Evolutionary conservation across 2,888 invertebrate species (phyloP).

Genomic region (Flexamia atlantica): DNA sequence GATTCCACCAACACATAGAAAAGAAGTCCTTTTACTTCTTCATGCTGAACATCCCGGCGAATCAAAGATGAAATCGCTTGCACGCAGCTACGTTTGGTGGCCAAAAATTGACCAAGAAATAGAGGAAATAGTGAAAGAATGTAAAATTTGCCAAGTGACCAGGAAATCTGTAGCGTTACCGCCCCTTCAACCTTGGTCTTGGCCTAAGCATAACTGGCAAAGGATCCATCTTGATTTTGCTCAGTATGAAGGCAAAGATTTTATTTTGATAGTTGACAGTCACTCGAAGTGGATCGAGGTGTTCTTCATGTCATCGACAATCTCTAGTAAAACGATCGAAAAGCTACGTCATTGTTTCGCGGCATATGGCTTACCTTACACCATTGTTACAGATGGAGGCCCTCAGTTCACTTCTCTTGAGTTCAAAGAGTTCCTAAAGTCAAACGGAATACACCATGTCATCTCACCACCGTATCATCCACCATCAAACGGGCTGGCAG

Average conservation of each 20-base stretch:
- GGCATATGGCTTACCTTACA: slow-evolving; percentile 12
- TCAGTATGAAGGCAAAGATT: slow-evolving; percentile 45
- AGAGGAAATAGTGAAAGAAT: slow-evolving; percentile 57
- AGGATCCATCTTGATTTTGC: slow-evolving; percentile 45
- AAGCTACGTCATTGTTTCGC: slow-evolving; percentile 26
- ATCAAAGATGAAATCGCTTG: slow-evolving; percentile 20
- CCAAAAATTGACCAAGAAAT: slow-evolving; percentile 46
- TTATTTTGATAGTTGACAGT: slow-evolving; percentile 59
- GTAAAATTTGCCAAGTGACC: slow-evolving; percentile 65
- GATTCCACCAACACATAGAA: slow-evolving; percentile 3
- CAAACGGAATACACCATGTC: slow-evolving; percentile 38
- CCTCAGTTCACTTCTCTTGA: slow-evolving; percentile 45
- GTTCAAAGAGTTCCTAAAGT: slow-evolving; percentile 43
- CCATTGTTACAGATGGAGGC: slow-evolving; percentile 40
- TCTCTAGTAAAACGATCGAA: slow-evolving; percentile 19
- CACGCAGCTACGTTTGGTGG: slow-evolving; percentile 58
- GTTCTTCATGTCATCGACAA: slow-evolving; percentile 20
- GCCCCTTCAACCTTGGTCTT: slow-evolving; percentile 65
- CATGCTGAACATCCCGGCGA: slow-evolving; percentile 37
- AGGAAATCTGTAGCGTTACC: slow-evolving; percentile 61
- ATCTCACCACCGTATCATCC: slow-evolving; percentile 67
- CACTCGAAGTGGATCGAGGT: slow-evolving; percentile 65
- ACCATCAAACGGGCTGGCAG: slow-evolving; percentile 70
- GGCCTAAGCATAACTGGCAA: slow-evolving; percentile 48
- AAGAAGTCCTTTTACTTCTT: slow-evolving; percentile 4